phyloP scores from a whole-genome alignment of 2,888 invertebrate genomes.

The Sarcophaga rosellei region DNA sequence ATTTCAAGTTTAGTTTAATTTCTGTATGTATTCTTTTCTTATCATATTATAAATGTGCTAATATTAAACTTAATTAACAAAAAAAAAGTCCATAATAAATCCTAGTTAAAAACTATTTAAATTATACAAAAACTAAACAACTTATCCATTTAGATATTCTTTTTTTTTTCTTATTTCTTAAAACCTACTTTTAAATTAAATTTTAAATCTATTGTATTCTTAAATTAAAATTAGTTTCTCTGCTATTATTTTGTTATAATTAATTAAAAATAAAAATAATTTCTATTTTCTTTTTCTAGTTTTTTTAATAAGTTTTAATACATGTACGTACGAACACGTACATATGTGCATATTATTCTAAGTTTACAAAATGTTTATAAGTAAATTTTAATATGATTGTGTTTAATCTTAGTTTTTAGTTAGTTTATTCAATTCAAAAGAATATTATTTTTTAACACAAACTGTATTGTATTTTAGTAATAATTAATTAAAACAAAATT shows the following conservation, averaged over 20 bases:
- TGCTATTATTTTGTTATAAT: constrained; percentile 13
- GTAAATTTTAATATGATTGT: background rate
- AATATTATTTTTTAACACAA: constrained; percentile 53
- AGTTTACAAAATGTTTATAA: too few species aligned
- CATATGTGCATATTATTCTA: too few species aligned
- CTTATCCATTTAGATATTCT: background rate
- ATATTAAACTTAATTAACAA: constrained; percentile 4
- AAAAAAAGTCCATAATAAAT: constrained; percentile 9
- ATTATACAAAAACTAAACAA: constrained; percentile 14
- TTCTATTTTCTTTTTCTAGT: too few species aligned
- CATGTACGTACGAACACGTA: too few species aligned
- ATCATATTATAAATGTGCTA: constrained; percentile 36
- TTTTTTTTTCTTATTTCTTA: constrained; percentile 29
- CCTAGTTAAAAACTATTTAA: constrained; percentile 1
- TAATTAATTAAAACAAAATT: constrained; percentile 26
- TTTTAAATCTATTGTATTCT: background rate
- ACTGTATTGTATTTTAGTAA: constrained; percentile 56
- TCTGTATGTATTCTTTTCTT: background rate
- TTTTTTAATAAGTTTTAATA: too few species aligned
- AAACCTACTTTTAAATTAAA: background rate
- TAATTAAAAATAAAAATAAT: background rate
- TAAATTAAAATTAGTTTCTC: background rate
- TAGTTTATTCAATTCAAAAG: constrained; percentile 53
- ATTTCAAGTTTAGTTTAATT: constrained; percentile 22
- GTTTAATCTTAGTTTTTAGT: constrained; percentile 37